Conservation (phyloP, 1,140 invertebrate species). For the Zaprionus ornatus region DNA sequence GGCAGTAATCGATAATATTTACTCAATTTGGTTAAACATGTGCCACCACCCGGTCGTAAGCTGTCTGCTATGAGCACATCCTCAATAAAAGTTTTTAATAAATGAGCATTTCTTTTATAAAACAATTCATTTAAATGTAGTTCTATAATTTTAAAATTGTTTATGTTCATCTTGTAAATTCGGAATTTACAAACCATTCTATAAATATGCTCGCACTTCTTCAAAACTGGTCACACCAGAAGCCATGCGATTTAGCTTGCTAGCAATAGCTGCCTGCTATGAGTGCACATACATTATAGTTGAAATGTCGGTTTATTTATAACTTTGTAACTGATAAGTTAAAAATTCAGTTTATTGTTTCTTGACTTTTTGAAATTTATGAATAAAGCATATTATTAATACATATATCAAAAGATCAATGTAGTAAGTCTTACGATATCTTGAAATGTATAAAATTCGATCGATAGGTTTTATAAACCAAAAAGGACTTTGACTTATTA, state of each 20-base stretch:
- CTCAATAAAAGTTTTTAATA: neutral
- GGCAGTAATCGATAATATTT: slow-evolving; percentile 28
- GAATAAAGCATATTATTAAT: too few species aligned
- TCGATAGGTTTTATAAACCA: too few species aligned
- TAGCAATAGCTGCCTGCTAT: neutral
- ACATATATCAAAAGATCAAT: too few species aligned
- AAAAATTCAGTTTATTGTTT: neutral
- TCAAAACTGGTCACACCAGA: neutral
- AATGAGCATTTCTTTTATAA: neutral
- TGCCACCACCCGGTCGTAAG: neutral
- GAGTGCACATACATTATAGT: neutral
- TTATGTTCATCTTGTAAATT: neutral
- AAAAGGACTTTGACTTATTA: too few species aligned
- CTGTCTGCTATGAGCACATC: slow-evolving; percentile 16
- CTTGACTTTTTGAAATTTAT: too few species aligned
- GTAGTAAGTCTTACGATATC: too few species aligned
- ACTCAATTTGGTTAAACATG: slow-evolving; percentile 41
- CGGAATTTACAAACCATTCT: neutral
- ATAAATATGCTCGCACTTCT: neutral
- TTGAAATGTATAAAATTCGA: too few species aligned
- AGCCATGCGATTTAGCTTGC: neutral
- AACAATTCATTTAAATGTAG: neutral
- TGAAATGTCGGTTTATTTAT: neutral
- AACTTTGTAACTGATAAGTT: neutral
- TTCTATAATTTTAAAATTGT: neutral